phyloP scores from a whole-genome alignment of 2,797 vertebrate genomes.

The Iguana delicatissima region DNA sequence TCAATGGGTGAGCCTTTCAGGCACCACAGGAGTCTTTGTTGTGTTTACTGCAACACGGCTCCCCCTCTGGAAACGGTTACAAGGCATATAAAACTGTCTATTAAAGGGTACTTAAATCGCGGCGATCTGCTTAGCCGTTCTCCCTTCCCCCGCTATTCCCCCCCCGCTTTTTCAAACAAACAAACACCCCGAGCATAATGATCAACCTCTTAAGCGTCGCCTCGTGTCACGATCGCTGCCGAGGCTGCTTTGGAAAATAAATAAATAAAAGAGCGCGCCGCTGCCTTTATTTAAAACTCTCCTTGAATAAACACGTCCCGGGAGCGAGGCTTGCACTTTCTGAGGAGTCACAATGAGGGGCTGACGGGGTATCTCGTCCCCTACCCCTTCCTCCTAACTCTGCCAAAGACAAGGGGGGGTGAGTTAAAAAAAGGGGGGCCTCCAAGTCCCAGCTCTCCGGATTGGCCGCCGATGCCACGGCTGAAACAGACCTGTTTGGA shows the following conservation, averaged over 20 bases:
- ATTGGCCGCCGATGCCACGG: conserved; percentile 73
- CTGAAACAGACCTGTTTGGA: conserved; percentile 62
- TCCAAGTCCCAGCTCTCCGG: conserved; percentile 60
- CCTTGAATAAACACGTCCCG: conserved; percentile 30
- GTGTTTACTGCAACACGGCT: neutral
- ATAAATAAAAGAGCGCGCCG: neutral
- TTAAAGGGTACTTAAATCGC: neutral
- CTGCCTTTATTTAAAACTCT: conserved; percentile 2
- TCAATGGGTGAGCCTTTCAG: neutral
- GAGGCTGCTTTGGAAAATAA: neutral
- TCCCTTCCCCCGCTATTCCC: too few relatives aligned
- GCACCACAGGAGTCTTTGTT: neutral
- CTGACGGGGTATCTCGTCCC: neutral
- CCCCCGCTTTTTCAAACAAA: neutral
- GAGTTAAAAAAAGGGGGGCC: conserved; percentile 24
- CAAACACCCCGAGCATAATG: neutral
- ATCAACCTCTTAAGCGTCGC: neutral
- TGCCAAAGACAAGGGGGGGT: neutral
- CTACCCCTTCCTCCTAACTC: neutral
- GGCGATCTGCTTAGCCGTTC: neutral
- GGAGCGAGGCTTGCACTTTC: neutral
- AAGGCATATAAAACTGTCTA: neutral
- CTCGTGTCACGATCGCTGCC: neutral
- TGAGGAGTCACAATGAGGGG: neutral
- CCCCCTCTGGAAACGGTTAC: neutral